A percentile compares a stretch with the other conserved stretches of the same genome.
Evolutionary conservation across 2,113 vertebrate genomes (phyloP).

Genomic region (Platycercus adscitus): DNA sequence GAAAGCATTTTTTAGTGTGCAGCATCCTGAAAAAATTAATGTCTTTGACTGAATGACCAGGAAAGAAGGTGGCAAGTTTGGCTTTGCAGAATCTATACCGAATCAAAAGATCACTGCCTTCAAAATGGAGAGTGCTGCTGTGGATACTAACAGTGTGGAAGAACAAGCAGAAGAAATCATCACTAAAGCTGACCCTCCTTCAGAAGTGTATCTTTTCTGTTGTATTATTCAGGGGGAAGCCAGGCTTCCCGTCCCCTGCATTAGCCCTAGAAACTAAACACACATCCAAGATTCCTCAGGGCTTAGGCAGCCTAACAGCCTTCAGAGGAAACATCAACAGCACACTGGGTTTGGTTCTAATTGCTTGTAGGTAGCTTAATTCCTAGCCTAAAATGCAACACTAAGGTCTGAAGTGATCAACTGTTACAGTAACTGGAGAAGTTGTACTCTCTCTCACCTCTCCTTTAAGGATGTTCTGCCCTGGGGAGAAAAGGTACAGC

Average conservation of each 20-base stretch:
- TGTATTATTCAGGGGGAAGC: not conserved
- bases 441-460: not conserved
- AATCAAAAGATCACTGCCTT: conserved; percentile 89
- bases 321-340: not conserved
- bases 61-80: conserved; percentile 91
- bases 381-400: not conserved
- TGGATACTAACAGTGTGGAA: conserved; percentile 80
- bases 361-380: not conserved
- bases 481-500: not conserved
- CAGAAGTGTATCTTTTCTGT: conserved; percentile 81
- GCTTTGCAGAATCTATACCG: conserved; percentile 92
- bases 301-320: not conserved
- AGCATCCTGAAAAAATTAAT: not conserved
- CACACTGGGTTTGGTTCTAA: not conserved
- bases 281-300: not conserved
- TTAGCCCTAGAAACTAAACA: not conserved
- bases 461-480: not conserved
- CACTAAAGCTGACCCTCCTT: conserved; percentile 75
- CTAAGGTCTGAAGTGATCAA: not conserved
- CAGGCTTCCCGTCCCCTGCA: not conserved
- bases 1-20: not conserved
- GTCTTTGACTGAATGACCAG: conserved; percentile 59
- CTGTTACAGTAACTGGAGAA: not conserved
- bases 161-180: conserved; percentile 84
- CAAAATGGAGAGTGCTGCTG: conserved; percentile 81